Percentiles rank a stretch among this genome's conserved stretches.
Evolutionary conservation across 2,113 vertebrate genomes (phyloP).

Genomic region (Theristicus caerulescens): DNA sequence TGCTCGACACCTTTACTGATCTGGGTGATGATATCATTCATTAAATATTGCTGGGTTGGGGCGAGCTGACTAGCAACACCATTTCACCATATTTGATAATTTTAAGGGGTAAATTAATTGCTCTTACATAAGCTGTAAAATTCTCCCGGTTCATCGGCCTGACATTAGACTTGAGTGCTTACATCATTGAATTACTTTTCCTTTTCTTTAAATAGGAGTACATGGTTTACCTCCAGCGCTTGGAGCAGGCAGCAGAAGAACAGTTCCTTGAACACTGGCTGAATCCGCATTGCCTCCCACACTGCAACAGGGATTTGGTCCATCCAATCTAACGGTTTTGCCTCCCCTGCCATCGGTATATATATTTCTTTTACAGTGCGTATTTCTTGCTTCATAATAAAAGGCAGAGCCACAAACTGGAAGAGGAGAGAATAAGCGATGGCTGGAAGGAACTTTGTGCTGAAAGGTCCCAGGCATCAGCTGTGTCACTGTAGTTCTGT

Average conservation of each 20-base stretch:
- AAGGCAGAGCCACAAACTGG: neutral
- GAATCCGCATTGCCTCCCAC: conserved; percentile 90
- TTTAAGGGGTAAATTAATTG: neutral
- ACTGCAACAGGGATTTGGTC: conserved; percentile 87
- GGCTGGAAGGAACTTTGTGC: neutral
- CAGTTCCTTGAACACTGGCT: conserved; percentile 89
- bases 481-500: neutral
- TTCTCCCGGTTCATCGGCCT: neutral
- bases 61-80: neutral
- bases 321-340: conserved; percentile 74
- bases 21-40: neutral
- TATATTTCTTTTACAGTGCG: neutral
- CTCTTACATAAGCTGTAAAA: neutral
- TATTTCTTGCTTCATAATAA: neutral
- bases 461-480: neutral
- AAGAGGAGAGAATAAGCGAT: neutral
- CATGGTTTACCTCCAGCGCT: conserved; percentile 82
- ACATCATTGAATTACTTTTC: neutral
- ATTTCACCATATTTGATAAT: neutral
- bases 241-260: conserved; percentile 88
- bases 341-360: neutral
- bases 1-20: neutral
- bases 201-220: conserved; percentile 79
- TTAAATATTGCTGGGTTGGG: neutral
- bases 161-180: neutral